These are phyloP conservation scores for Aptenodytes patagonicus DNA, from an alignment of 2,113 vertebrate genomes.

Conservation along the genomic window DNA sequence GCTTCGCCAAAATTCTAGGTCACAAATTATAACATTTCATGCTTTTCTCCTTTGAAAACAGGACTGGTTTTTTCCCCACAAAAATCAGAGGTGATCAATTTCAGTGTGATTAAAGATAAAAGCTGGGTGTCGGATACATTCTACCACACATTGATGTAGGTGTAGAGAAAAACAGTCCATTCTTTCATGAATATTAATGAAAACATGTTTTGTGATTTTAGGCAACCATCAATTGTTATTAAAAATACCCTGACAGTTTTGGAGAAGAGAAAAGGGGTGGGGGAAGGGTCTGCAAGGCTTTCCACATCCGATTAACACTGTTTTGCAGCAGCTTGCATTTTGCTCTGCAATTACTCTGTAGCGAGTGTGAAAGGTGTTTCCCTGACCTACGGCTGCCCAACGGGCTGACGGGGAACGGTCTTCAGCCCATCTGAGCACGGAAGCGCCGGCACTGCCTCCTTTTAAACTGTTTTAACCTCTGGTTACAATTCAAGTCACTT, in stretches of 20 bases:
- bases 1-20: constrained; percentile 8
- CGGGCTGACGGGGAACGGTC: neutral
- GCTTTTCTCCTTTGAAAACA: constrained; percentile 19
- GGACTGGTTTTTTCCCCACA: neutral
- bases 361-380: neutral
- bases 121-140: constrained; percentile 13
- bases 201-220: constrained; percentile 52
- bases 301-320: neutral
- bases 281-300: neutral
- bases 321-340: neutral
- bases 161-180: constrained; percentile 51
- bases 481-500: neutral
- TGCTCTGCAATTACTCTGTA: neutral
- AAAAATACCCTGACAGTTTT: neutral
- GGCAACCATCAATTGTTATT: constrained; percentile 41
- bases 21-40: constrained; percentile 6
- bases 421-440: neutral
- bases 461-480: neutral
- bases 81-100: neutral
- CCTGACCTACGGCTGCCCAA: neutral
- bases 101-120: constrained; percentile 6
- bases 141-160: constrained; percentile 15
- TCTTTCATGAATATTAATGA: constrained; percentile 66
- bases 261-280: neutral
- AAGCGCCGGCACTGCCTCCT: neutral